phyloP scores from a whole-genome alignment of 2,113 vertebrate genomes.

The Grammomys dolichurus region DNA sequence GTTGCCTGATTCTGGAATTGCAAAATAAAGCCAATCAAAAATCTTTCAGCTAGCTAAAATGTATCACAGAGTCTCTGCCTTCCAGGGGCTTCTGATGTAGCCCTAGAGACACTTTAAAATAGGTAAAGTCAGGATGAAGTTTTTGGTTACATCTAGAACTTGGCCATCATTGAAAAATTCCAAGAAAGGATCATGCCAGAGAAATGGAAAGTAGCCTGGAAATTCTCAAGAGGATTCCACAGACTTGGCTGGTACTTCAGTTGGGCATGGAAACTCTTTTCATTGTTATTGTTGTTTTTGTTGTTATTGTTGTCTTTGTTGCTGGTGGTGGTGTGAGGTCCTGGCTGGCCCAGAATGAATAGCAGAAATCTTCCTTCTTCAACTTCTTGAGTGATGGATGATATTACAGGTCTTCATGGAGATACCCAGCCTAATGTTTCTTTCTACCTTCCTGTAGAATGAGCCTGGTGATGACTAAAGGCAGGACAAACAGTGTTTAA shows the following conservation, averaged over 20 bases:
- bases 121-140: neutral
- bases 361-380: neutral
- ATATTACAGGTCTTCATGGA: neutral
- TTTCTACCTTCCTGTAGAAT: neutral
- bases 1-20: neutral
- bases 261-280: neutral
- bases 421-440: neutral
- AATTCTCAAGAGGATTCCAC: neutral
- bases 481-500: neutral
- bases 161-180: slow-evolving; percentile 18
- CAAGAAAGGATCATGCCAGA: neutral
- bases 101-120: neutral
- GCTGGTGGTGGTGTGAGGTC: too few species aligned
- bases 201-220: neutral
- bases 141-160: neutral
- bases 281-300: too few species aligned
- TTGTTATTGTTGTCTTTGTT: too few species aligned
- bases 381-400: neutral
- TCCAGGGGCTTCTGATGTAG: slow-evolving; percentile 15
- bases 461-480: neutral
- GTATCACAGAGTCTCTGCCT: neutral
- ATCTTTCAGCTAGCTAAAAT: neutral
- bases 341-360: neutral
- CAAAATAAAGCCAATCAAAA: neutral
- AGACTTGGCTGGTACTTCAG: neutral